These are phyloP conservation scores for Lophius piscatorius DNA, from an alignment of 2,113 vertebrate species.

Conservation along the genomic window DNA sequence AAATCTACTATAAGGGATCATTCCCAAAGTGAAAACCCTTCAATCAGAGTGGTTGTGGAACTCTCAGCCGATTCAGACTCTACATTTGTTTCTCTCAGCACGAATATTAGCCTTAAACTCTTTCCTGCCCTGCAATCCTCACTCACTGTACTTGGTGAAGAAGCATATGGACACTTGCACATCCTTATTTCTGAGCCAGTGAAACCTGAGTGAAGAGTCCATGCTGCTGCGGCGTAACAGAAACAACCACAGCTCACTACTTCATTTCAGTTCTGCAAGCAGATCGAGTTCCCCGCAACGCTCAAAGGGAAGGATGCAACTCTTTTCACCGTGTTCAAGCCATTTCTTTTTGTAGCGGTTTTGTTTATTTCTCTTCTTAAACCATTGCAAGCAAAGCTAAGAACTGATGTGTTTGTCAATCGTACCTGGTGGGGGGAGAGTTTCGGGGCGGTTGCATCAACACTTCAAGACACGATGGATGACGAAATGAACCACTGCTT, in stretches of 20 bases:
- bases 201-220: conserved; percentile 71
- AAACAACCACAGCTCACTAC: conserved; percentile 62
- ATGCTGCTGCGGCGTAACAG: conserved; percentile 60
- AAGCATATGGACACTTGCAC: conserved; percentile 77
- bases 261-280: conserved; percentile 65
- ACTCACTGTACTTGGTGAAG: conserved; percentile 73
- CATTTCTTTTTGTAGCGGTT: conserved; percentile 72
- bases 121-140: conserved; percentile 72
- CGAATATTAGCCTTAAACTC: conserved; percentile 84
- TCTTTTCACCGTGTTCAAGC: conserved; percentile 75
- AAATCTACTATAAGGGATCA: conserved; percentile 73
- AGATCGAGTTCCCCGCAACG: conserved; percentile 50
- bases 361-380: conserved; percentile 49
- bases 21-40: conserved; percentile 73
- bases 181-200: conserved; percentile 83
- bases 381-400: conserved; percentile 73
- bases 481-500: conserved; percentile 72
- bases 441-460: conserved; percentile 32
- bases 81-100: conserved; percentile 74
- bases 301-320: conserved; percentile 79
- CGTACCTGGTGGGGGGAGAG: conserved; percentile 23
- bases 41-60: conserved; percentile 76
- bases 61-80: conserved; percentile 65
- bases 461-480: conserved; percentile 39
- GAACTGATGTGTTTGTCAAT: conserved; percentile 63